phyloP scores from a whole-genome alignment of 2,888 invertebrate species.

The Allolobophora icterica region DNA sequence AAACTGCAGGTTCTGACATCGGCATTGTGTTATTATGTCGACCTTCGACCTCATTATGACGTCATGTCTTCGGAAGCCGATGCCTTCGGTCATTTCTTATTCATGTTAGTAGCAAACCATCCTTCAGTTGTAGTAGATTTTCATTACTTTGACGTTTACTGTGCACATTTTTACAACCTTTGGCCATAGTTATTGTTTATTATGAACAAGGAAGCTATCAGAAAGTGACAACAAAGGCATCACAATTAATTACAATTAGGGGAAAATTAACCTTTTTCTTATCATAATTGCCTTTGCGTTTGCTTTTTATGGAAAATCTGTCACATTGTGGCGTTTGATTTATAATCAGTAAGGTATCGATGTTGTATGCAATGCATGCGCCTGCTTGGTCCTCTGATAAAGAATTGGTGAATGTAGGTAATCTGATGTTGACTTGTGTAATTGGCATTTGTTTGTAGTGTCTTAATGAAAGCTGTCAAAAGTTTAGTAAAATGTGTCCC shows the following conservation, averaged over 20 bases:
- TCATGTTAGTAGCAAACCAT: slow-evolving; percentile 41
- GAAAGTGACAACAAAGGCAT: neutral
- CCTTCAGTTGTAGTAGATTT: neutral
- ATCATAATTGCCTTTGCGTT: neutral
- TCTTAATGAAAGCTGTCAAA: too few relatives aligned
- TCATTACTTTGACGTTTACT: neutral
- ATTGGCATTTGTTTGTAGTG: neutral
- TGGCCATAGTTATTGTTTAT: neutral
- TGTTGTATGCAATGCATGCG: neutral
- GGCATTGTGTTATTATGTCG: slow-evolving; percentile 38
- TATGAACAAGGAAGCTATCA: neutral
- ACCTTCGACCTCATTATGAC: slow-evolving; percentile 34
- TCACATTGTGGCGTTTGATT: neutral
- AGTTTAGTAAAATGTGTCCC: too few relatives aligned
- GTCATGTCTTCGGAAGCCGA: slow-evolving; percentile 38
- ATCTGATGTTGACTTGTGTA: neutral
- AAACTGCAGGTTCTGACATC: slow-evolving; percentile 40
- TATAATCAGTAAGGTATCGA: neutral
- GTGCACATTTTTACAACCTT: neutral
- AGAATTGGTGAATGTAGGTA: neutral
- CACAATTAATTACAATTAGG: neutral
- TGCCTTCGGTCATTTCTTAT: slow-evolving; percentile 44
- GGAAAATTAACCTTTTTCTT: neutral
- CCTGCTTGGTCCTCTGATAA: neutral
- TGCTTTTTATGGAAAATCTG: neutral